These are phyloP conservation scores for Calameuta idolon DNA, from an alignment of 2,888 invertebrate species.

Conservation along the genomic window DNA sequence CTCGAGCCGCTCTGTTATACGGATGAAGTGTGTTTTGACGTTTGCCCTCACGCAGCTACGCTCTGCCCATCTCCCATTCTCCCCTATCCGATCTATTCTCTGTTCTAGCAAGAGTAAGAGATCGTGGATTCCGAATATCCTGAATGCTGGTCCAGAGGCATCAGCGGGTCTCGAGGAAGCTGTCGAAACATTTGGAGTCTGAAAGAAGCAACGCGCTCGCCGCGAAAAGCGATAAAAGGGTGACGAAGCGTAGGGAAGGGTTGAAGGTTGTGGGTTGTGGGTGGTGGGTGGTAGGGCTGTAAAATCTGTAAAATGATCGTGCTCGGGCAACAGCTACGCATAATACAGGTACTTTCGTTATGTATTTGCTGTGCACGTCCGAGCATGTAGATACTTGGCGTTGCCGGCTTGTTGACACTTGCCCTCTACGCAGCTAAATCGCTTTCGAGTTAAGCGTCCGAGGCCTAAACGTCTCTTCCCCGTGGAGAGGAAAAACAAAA, in stretches of 20 bases:
- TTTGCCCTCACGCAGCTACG: slow-evolving; percentile 57
- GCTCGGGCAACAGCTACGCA: no score
- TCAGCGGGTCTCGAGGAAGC: no score
- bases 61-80: slow-evolving; percentile 27
- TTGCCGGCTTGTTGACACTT: slow-evolving; percentile 61
- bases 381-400: slow-evolving; percentile 44
- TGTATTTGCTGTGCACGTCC: slow-evolving; percentile 22
- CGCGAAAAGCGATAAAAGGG: no score
- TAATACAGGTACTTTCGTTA: no score
- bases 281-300: no score
- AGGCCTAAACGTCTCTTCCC: slow-evolving; percentile 60
- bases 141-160: no score
- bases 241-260: no score
- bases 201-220: no score
- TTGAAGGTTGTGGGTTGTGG: no score
- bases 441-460: slow-evolving; percentile 55
- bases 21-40: slow-evolving; percentile 64
- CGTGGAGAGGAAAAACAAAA: slow-evolving; percentile 51
- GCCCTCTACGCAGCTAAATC: slow-evolving; percentile 61
- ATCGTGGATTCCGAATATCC: no score
- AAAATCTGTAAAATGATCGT: no score
- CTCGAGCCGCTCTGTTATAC: slow-evolving; percentile 28
- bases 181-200: no score
- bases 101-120: background rate
- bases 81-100: slow-evolving; percentile 10